These are phyloP conservation scores for Hippocampus mohnikei DNA, from an alignment of 2,113 vertebrate genomes.

Conservation along the genomic window DNA sequence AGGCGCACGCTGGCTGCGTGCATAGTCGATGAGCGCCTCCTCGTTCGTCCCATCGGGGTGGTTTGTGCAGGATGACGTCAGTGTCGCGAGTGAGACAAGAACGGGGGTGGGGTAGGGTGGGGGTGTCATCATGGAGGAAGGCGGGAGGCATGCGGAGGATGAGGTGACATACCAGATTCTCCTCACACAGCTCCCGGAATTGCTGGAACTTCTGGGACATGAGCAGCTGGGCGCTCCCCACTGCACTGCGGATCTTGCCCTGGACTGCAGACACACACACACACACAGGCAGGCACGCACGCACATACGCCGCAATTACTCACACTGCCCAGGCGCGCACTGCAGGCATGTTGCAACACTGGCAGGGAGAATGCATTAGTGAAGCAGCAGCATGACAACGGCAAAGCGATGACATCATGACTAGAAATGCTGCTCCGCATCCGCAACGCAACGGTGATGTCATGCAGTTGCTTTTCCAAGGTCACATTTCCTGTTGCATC, in stretches of 20 bases:
- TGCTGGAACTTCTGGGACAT: constrained; percentile 98
- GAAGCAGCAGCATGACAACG: constrained; percentile 29
- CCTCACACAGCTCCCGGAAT: constrained; percentile 95
- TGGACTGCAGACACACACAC: constrained; percentile 80
- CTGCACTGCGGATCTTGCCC: constrained; percentile 96
- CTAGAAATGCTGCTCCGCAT: neutral
- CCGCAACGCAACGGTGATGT: neutral
- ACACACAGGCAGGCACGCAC: constrained; percentile 24
- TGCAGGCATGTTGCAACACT: constrained; percentile 59
- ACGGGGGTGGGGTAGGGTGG: neutral
- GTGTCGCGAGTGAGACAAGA: constrained; percentile 9
- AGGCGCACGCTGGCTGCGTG: constrained; percentile 38
- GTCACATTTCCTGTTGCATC: neutral
- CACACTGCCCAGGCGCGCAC: constrained; percentile 42
- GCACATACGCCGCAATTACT: constrained; percentile 46
- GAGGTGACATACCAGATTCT: constrained; percentile 88
- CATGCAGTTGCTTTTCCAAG: neutral
- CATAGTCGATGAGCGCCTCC: constrained; percentile 55
- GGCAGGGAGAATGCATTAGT: constrained; percentile 39
- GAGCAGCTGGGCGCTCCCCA: constrained; percentile 93
- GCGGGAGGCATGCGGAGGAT: constrained; percentile 55
- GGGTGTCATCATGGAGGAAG: neutral
- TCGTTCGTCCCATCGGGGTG: constrained; percentile 51
- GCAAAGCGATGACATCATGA: constrained; percentile 8
- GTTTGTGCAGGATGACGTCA: constrained; percentile 74